phyloP scores from a whole-genome alignment of 2,888 invertebrate genomes.

The Drosophila lutescens region DNA sequence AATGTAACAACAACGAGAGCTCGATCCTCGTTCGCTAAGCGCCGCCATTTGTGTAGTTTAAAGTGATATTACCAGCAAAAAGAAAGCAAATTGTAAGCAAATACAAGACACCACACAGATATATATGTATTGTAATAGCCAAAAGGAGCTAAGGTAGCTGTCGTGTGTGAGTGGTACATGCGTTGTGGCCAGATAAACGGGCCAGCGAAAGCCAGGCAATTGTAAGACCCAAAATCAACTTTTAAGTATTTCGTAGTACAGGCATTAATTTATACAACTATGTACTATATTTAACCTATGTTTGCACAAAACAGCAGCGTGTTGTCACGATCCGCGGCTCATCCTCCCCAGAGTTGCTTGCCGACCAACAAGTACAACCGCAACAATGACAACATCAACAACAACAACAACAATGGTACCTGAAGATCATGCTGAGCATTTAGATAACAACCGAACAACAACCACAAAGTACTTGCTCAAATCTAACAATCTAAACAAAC shows the following conservation, averaged over 20 bases:
- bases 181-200: conserved; percentile 32
- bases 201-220: conserved; percentile 26
- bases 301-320: conserved; percentile 45
- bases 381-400: conserved; percentile 40
- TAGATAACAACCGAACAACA: conserved; percentile 52
- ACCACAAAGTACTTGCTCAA: conserved; percentile 64
- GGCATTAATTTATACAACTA: conserved; percentile 73
- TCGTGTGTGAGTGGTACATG: conserved; percentile 23
- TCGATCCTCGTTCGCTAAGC: conserved; percentile 50
- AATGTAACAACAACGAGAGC: conserved; percentile 52
- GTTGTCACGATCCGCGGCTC: conserved; percentile 15
- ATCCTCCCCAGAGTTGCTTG: conserved; percentile 22
- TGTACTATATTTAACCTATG: conserved; percentile 47
- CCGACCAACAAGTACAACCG: conserved; percentile 45
- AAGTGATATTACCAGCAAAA: conserved; percentile 72
- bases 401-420: conserved; percentile 61
- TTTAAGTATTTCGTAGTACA: conserved; percentile 60
- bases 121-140: conserved; percentile 36
- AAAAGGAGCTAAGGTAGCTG: conserved; percentile 14
- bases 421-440: conserved; percentile 74
- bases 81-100: conserved; percentile 30
- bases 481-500: conserved; percentile 49
- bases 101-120: conserved; percentile 18
- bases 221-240: conserved; percentile 28
- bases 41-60: conserved; percentile 75